Evolutionary conservation across 2,888 invertebrate genomes (phyloP), one percentile per base, ranked within the genome.

Genomic region (Chrysomela aeneicollis): DNA sequence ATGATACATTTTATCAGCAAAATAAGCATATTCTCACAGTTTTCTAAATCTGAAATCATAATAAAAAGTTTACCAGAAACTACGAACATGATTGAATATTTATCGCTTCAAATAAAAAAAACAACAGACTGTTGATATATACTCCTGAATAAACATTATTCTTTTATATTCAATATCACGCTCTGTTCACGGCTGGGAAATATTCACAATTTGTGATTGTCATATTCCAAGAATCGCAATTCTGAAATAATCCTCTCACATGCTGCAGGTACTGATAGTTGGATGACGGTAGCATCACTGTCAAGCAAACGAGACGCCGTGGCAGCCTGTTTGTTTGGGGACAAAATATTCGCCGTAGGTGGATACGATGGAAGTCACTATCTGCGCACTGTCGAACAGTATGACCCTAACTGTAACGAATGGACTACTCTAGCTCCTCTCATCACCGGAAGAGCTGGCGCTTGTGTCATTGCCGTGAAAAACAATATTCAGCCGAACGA

Each of bases 361-460:
- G 97, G 97, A 0, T 96, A 94, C 81, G 95, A 97, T 84, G 97
- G 97, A 22, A 91, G 91, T 76, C 90, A 92, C 74, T 96, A 95
- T 81, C 85, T 95, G 51, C 91, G 90, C 76, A 89, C 92, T 66
- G 96, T 95, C 1, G 97, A 97, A 79, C 90, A 92, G 66, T 97
- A 95, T 81, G 95, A 96, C 82, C 91, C 95, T 1, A 90, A 90
- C 79, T 85, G 87, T 2, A 91, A 93, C 82, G 89, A 90, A 79
- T 94, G 93, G 93, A 86, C 86, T 22, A 86, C 92, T 84, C 86
- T 94, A 67, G 88, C 93, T 10, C 89, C 93, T 26, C 85, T 97
- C 69, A 90, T 90, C 76, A 91, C 90, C 30, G 94, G 94, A 15
- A 87, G 96, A 68, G 96, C 96, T 22, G 96, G 95, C 67, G 93